phyloP scores from a whole-genome alignment of 2,888 invertebrate species.

The Pteria penguin region DNA sequence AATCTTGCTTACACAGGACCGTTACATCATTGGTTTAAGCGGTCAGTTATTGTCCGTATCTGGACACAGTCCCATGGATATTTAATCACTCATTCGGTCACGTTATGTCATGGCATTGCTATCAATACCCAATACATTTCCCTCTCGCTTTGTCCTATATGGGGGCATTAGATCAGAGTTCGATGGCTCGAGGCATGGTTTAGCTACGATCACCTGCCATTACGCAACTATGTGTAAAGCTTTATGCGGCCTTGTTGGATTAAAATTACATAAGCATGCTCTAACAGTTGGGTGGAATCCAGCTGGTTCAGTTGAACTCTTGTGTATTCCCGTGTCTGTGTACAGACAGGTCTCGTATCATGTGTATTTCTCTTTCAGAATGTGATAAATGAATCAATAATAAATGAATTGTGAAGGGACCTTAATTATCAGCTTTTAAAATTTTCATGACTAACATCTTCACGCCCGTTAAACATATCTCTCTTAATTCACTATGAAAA shows the following conservation, averaged over 20 bases:
- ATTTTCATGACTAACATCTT: too few species aligned
- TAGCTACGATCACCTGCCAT: background rate
- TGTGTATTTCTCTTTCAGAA: too few species aligned
- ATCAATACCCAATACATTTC: background rate
- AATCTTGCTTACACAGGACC: background rate
- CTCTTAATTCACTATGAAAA: too few species aligned
- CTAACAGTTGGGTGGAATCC: background rate
- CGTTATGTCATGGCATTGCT: background rate
- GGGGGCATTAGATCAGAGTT: background rate
- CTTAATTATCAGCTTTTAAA: too few species aligned
- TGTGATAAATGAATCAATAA: too few species aligned
- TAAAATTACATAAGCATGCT: background rate
- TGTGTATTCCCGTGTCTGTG: background rate
- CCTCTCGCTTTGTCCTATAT: background rate
- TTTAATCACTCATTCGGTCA: background rate
- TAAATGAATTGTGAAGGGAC: too few species aligned
- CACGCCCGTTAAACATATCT: too few species aligned
- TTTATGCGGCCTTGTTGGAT: background rate
- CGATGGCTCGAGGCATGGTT: background rate
- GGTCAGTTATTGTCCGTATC: background rate
- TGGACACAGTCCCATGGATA: background rate
- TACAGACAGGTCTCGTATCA: background rate
- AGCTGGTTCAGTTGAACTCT: background rate
- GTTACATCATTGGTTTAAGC: background rate
- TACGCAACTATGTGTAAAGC: background rate